Percentiles rank a stretch among this genome's conserved stretches.
Conservation (phyloP, 2,888 invertebrate genomes). For the Helobdella robusta region DNA sequence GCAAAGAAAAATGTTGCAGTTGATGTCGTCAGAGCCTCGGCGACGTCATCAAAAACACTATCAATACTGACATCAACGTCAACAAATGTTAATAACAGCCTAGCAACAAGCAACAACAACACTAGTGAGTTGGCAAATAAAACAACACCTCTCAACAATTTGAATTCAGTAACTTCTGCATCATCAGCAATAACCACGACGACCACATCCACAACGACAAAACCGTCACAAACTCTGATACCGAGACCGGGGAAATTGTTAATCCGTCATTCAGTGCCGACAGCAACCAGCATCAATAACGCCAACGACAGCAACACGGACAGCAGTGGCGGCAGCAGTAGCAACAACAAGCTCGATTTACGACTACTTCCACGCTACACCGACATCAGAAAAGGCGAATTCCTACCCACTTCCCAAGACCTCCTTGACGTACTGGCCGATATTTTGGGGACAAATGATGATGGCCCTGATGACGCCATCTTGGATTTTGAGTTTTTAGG, state of each 20-base stretch:
- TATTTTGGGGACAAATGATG: too few species aligned
- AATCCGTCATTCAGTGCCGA: too few species aligned
- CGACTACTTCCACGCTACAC: slow-evolving; percentile 15
- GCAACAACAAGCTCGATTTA: too few species aligned
- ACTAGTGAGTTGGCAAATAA: too few species aligned
- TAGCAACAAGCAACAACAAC: not conserved
- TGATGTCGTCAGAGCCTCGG: not conserved
- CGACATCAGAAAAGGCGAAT: slow-evolving; percentile 14
- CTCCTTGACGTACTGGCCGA: slow-evolving; percentile 4
- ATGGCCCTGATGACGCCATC: not conserved
- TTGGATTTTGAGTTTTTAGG: slow-evolving; percentile 9
- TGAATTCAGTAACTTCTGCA: not conserved
- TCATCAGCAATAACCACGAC: not conserved
- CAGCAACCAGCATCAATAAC: too few species aligned
- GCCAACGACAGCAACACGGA: too few species aligned
- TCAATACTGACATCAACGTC: not conserved
- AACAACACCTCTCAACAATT: too few species aligned
- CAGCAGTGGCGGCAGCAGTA: too few species aligned
- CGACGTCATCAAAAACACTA: not conserved
- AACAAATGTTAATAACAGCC: not conserved
- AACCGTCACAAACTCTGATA: too few species aligned
- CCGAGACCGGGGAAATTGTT: slow-evolving; percentile 23
- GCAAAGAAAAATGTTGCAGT: not conserved
- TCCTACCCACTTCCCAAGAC: slow-evolving; percentile 18
- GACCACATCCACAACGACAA: not conserved